Percentiles rank a stretch among this genome's conserved stretches.
Conservation (phyloP, 2,113 vertebrate genomes). For the Accipiter virgatus region DNA sequence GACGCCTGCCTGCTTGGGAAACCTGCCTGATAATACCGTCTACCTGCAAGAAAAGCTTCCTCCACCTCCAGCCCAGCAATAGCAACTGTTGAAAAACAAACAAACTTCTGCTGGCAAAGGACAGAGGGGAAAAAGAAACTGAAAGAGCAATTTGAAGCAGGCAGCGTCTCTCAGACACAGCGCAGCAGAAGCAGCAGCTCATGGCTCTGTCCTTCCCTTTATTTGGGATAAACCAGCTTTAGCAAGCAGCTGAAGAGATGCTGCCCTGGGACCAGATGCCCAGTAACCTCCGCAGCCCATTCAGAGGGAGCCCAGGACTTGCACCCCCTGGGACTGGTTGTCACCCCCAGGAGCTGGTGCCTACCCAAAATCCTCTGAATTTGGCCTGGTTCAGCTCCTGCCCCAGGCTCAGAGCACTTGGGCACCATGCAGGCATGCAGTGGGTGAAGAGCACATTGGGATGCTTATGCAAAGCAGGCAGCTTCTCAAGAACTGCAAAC, state of each 20-base stretch:
- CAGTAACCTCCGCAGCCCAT: not conserved
- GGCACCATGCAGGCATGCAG: not conserved
- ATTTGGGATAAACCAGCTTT: not conserved
- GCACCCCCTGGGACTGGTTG: not conserved
- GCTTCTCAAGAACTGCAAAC: not conserved
- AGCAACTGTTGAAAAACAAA: not conserved
- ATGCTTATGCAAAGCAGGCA: not conserved
- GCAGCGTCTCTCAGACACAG: fast-evolving
- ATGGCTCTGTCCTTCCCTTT: not conserved
- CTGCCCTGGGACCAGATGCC: not conserved
- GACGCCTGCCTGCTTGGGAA: not conserved
- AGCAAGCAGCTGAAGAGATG: not conserved
- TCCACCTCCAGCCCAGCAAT: not conserved
- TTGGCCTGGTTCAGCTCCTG: not conserved
- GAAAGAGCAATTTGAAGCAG: not conserved
- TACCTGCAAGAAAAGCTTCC: not conserved
- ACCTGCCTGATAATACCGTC: not conserved
- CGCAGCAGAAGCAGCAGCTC: not conserved
- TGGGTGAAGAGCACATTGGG: not conserved
- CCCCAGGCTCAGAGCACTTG: not conserved
- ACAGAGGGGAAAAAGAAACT: not conserved
- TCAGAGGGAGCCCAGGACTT: not conserved
- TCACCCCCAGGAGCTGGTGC: not conserved
- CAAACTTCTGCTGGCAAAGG: not conserved
- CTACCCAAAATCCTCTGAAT: not conserved